Conservation (phyloP, 2,888 invertebrate genomes). For the Phyllotreta cruciferae region DNA sequence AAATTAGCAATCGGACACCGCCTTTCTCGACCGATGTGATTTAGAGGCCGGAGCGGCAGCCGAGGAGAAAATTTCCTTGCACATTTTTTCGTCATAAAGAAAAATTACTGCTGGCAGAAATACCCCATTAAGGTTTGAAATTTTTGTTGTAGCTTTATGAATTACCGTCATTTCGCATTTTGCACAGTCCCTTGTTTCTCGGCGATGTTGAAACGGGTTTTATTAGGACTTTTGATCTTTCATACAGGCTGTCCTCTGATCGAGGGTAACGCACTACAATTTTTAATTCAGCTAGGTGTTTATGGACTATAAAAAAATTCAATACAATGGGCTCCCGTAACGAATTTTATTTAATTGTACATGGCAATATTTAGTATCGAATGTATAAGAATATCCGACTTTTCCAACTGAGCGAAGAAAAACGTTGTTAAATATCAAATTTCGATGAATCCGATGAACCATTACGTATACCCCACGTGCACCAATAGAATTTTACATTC, state of each 20-base stretch:
- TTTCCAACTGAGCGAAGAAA: too few relatives aligned
- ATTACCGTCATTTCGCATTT: constrained; percentile 31
- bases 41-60: constrained; percentile 23
- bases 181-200: constrained; percentile 25
- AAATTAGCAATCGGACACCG: constrained; percentile 23
- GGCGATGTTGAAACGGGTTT: constrained; percentile 10
- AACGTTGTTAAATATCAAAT: too few relatives aligned
- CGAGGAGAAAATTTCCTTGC: constrained; percentile 30
- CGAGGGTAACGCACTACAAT: too few relatives aligned
- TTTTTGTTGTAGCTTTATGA: constrained; percentile 33
- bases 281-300: too few relatives aligned
- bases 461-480: too few relatives aligned
- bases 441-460: too few relatives aligned
- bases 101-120: constrained; percentile 32
- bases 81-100: constrained; percentile 35
- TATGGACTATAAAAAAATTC: too few relatives aligned
- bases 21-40: constrained; percentile 26
- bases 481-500: too few relatives aligned
- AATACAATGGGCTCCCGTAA: too few relatives aligned
- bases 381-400: too few relatives aligned
- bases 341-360: too few relatives aligned
- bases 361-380: too few relatives aligned
- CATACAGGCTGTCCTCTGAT: neutral
- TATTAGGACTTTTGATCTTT: constrained; percentile 10
- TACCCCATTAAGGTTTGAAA: constrained; percentile 30